Evolutionary conservation across 2,113 vertebrate species (phyloP).

Genomic region (Passer domesticus): DNA sequence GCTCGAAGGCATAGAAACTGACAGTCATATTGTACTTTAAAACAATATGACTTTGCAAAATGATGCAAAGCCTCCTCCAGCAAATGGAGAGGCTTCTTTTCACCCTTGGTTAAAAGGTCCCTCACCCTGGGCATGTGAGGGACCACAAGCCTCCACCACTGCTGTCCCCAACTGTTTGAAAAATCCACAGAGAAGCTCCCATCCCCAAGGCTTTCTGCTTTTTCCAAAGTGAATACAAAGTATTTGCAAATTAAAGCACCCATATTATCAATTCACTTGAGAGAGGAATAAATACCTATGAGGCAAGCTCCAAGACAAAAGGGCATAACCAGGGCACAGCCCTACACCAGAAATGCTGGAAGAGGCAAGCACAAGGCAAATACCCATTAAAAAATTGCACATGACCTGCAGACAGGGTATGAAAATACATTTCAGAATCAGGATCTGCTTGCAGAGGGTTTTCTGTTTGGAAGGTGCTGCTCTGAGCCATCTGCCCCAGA

Average conservation of each 20-base stretch:
- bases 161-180: accelerated
- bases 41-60: background rate
- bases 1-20: background rate
- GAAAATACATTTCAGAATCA: background rate
- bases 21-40: background rate
- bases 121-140: accelerated
- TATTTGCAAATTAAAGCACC: background rate
- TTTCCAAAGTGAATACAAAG: background rate
- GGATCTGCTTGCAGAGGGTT: background rate
- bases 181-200: background rate
- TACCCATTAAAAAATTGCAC: background rate
- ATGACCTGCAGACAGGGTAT: background rate
- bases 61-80: background rate
- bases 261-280: background rate
- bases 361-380: background rate
- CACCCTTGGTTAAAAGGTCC: too few species aligned
- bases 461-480: background rate
- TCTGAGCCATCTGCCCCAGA: background rate
- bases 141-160: too few species aligned
- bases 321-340: background rate
- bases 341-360: background rate
- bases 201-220: background rate
- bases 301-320: background rate
- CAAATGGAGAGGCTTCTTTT: background rate
- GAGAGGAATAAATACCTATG: background rate